These are phyloP conservation scores for Echeneis naucrates DNA, from an alignment of 2,797 vertebrate species.

Conservation along the genomic window DNA sequence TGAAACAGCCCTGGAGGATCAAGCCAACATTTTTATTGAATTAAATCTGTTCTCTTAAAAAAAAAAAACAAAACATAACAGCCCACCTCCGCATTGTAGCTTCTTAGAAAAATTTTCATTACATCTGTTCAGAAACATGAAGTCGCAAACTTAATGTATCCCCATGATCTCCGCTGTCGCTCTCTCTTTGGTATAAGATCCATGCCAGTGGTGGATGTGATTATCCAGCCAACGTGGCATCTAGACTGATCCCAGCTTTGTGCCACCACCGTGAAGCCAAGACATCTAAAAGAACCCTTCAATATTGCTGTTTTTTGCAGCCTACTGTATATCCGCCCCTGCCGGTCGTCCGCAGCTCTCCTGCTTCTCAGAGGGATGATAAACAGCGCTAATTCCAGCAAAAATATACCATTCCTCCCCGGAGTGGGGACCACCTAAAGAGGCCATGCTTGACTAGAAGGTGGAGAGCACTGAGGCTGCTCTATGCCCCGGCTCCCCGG, in stretches of 20 bases:
- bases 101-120: neutral
- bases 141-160: slow-evolving; percentile 15
- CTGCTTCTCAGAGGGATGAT: slow-evolving; percentile 29
- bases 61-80: no score
- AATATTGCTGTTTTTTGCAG: slow-evolving; percentile 69
- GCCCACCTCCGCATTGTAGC: neutral
- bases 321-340: slow-evolving; percentile 65
- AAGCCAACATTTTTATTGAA: neutral
- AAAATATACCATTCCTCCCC: slow-evolving; percentile 66
- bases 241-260: slow-evolving; percentile 81
- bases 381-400: slow-evolving; percentile 65
- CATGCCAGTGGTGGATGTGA: slow-evolving; percentile 72
- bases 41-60: neutral
- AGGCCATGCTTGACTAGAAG: slow-evolving; percentile 78
- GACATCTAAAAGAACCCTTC: slow-evolving; percentile 56
- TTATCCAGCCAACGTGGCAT: slow-evolving; percentile 73
- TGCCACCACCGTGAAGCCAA: slow-evolving; percentile 69
- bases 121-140: slow-evolving; percentile 24
- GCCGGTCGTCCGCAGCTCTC: slow-evolving; percentile 39
- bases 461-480: slow-evolving; percentile 63
- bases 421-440: slow-evolving; percentile 67
- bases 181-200: slow-evolving; percentile 44
- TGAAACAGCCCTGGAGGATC: neutral
- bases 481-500: slow-evolving; percentile 64
- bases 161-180: slow-evolving; percentile 15